Base-by-base conservation (phyloP, 2,113 vertebrate genomes). In the Nycticebus coucang region DNA sequence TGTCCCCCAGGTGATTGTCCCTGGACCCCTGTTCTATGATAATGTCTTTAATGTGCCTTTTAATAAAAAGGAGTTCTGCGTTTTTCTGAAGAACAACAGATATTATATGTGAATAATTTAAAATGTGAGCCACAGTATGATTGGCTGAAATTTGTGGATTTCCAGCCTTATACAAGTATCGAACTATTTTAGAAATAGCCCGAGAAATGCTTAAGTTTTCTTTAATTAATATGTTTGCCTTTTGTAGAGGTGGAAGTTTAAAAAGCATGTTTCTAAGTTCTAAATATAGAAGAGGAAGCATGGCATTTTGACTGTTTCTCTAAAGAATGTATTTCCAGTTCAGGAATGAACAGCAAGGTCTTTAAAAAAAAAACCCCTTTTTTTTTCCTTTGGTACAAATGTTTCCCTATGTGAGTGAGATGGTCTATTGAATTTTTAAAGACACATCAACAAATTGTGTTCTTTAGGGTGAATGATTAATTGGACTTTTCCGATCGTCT, bases 131-230 rank as follows among this genome's bases (percentile, higher is more conserved):
- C 87, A 92, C 10, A 53, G 15, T 86, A 89, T 93, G 79, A 96
- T 82, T 79, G 92, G 71, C 79, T 91, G 64, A 88, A 95, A 95
- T 89, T 96, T 95, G 93, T 95, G 83, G 81, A 71, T 92, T 89
- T 96, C 93, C 90, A 95, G 85, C 89, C 50, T 96, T 93, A 75
- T 87, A 75, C 35, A 80, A 72, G 75, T 59, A 96, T 83, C 93
- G 92, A 66, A 94, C 89, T 87, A 96, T 50, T 95, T 97, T 96
- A 97, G 83, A 97, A 75, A 96, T 95, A 91, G 57, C 80, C 93
- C 94, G 91, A 96, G 35, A 89, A 96, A 50, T 97, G 83, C 90
- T 92, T 96, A 84, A n/a, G 89, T 53, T 95, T 97, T 96, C 83
- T 97, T 84, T 81, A 92, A 57, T 84, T 81, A 92, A 57, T n/a